phyloP scores from a whole-genome alignment of 1,140 invertebrate species.

The Micrasema longulum region DNA sequence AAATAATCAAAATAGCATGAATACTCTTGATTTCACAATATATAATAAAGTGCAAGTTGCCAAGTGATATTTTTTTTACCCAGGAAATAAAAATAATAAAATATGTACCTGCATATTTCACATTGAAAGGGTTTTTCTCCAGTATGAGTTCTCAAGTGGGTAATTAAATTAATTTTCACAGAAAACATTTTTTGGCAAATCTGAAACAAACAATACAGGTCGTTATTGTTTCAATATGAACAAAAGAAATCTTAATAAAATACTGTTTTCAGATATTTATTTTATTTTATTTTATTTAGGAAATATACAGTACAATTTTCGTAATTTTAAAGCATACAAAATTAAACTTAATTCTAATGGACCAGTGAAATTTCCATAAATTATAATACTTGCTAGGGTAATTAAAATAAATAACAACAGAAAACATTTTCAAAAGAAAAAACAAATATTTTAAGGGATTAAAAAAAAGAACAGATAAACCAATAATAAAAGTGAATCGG shows the following conservation, averaged over 20 bases:
- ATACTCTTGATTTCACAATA: not conserved
- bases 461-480: not conserved
- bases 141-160: slow-evolving; percentile 41
- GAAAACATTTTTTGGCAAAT: slow-evolving; percentile 41
- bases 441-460: no score
- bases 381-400: not conserved
- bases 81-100: not conserved
- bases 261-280: no score
- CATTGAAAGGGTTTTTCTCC: slow-evolving; percentile 44
- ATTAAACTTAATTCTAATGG: no score
- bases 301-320: no score
- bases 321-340: no score
- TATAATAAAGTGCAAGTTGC: not conserved
- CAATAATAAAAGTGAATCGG: no score
- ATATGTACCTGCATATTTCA: slow-evolving; percentile 44
- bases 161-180: slow-evolving; percentile 28
- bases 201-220: slow-evolving; percentile 23
- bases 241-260: no score
- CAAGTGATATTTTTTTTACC: not conserved
- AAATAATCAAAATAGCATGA: not conserved
- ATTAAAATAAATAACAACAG: not conserved
- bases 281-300: no score
- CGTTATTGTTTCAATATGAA: not conserved
- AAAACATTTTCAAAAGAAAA: not conserved
- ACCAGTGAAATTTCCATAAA: no score